These are phyloP conservation scores for Zygaena filipendulae DNA, from an alignment of 2,888 invertebrate species.

Conservation along the genomic window DNA sequence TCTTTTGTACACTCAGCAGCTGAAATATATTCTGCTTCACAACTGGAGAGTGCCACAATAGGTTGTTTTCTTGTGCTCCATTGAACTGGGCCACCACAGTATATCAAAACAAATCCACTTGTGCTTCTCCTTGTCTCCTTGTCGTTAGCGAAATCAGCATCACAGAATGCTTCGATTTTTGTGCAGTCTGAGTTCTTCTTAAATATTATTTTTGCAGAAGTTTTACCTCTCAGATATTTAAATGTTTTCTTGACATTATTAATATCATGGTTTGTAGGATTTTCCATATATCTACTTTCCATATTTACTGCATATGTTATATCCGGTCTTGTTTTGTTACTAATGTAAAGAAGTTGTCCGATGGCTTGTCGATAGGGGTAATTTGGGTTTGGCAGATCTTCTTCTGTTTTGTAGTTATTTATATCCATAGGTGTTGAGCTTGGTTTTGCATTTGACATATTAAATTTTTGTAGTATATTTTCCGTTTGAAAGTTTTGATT, in stretches of 20 bases:
- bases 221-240: slow-evolving; percentile 1
- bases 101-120: slow-evolving; percentile 5
- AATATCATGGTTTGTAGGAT: slow-evolving; percentile 1
- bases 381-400: background rate
- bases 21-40: slow-evolving; percentile 6
- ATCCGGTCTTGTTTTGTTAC: slow-evolving; percentile 2
- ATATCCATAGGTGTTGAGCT: background rate
- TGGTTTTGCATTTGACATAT: slow-evolving; percentile 3
- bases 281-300: slow-evolving; percentile 6
- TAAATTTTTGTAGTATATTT: slow-evolving; percentile 1
- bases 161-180: slow-evolving; percentile 1
- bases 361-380: slow-evolving; percentile 1
- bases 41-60: slow-evolving; percentile 5
- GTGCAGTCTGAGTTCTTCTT: background rate
- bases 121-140: slow-evolving; percentile 5
- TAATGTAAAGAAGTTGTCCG: background rate
- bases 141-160: slow-evolving; percentile 4
- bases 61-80: slow-evolving; percentile 7
- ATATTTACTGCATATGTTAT: slow-evolving; percentile 1
- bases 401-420: background rate
- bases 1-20: slow-evolving; percentile 7
- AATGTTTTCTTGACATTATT: slow-evolving; percentile 1
- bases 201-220: background rate
- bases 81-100: slow-evolving; percentile 1
- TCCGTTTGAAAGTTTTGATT: slow-evolving; percentile 3